Conservation (phyloP, 2,797 vertebrate genomes). For the Jordanella pulchra region DNA sequence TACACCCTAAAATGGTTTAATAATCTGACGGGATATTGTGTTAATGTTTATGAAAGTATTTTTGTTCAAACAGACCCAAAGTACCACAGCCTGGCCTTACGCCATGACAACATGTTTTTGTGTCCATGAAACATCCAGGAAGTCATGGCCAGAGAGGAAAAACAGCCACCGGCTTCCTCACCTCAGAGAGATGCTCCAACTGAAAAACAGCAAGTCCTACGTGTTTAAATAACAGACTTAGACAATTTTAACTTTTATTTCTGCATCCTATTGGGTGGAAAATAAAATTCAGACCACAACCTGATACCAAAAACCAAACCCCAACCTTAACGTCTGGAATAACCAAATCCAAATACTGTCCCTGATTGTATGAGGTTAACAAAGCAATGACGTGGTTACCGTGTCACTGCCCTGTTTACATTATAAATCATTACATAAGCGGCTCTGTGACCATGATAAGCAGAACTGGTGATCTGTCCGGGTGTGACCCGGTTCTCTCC, state of each 20-base stretch:
- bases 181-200: constrained; percentile 17
- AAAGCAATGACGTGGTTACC: background rate
- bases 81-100: constrained; percentile 14
- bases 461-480: background rate
- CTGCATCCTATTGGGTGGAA: background rate
- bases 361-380: background rate
- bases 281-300: background rate
- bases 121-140: constrained; percentile 45
- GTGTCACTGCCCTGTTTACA: background rate
- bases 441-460: background rate
- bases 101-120: constrained; percentile 55
- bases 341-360: background rate
- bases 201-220: constrained; percentile 14
- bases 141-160: constrained; percentile 32
- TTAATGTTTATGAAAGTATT: background rate
- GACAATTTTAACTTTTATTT: background rate
- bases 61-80: constrained; percentile 28
- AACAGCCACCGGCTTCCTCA: constrained; percentile 22
- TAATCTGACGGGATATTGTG: too few species aligned
- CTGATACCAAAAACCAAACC: background rate
- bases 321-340: too few species aligned
- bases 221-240: background rate
- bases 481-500: background rate
- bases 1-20: too few species aligned
- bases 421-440: background rate